A percentile compares a stretch with the other conserved stretches of the same genome.
Conservation (phyloP, 2,797 vertebrate species). For the Anguilla anguilla region DNA sequence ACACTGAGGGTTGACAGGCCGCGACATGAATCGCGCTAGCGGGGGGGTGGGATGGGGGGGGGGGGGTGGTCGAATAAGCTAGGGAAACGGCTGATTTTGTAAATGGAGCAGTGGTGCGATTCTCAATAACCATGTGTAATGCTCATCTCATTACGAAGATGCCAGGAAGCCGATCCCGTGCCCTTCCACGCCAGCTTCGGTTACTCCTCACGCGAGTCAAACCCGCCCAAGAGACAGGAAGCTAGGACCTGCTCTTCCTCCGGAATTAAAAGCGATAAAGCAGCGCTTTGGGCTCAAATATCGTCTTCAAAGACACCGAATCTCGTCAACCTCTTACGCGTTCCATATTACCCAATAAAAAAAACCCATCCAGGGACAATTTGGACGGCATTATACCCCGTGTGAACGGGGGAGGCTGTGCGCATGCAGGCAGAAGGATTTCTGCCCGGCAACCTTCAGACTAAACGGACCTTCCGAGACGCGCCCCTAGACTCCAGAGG, state of each 20-base stretch:
- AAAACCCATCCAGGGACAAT: background rate
- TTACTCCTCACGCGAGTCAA: conserved; percentile 18
- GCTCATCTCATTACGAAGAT: background rate
- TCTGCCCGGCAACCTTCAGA: background rate
- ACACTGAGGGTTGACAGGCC: background rate
- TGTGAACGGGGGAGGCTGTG: background rate
- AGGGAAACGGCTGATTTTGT: background rate
- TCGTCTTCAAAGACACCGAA: background rate
- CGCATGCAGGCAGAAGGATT: background rate
- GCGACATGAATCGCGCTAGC: background rate
- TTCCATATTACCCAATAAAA: background rate
- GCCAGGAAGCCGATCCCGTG: background rate
- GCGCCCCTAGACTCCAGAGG: background rate
- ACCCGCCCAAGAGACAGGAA: conserved; percentile 19
- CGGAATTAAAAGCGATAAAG: conserved; percentile 12
- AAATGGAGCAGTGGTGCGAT: background rate
- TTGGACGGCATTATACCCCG: too few relatives aligned
- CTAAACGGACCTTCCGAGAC: background rate
- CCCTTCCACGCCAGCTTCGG: background rate
- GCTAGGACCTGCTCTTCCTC: conserved; percentile 11
- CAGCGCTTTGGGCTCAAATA: background rate
- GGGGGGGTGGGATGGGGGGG: background rate
- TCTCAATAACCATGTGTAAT: background rate
- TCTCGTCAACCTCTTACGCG: background rate
- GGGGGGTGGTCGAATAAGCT: too few relatives aligned